A percentile compares a stretch with the other conserved stretches of the same genome.
Evolutionary conservation across 2,888 invertebrate species (phyloP).

Genomic region (Cordylochernes scorpioides): DNA sequence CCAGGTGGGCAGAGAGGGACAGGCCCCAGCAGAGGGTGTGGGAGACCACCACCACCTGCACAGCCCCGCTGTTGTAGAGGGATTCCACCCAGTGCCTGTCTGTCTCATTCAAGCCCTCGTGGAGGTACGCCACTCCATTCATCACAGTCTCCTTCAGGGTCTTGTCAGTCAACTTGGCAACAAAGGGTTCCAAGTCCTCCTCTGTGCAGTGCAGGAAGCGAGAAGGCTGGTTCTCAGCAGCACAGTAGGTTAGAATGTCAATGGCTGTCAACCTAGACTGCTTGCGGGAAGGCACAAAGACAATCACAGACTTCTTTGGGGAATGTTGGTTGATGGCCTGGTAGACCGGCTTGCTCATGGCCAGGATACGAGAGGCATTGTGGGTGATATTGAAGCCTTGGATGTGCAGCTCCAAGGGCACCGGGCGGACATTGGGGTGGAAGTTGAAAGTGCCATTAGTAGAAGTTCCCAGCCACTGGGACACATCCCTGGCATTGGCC

Average conservation of each 20-base stretch:
- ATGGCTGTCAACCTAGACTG: constrained; percentile 82
- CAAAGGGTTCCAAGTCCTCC: constrained; percentile 59
- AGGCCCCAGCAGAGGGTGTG: constrained; percentile 77
- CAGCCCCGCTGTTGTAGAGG: constrained; percentile 69
- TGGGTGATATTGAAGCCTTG: constrained; percentile 90
- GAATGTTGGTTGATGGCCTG: constrained; percentile 63
- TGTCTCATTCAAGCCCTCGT: constrained; percentile 59
- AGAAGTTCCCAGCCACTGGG: constrained; percentile 85
- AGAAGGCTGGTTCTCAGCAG: constrained; percentile 57
- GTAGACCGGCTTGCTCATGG: constrained; percentile 94
- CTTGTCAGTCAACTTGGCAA: constrained; percentile 62
- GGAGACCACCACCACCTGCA: constrained; percentile 72
- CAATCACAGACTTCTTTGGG: constrained; percentile 52
- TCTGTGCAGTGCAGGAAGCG: constrained; percentile 67
- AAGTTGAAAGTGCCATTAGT: constrained; percentile 89
- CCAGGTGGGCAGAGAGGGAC: constrained; percentile 68
- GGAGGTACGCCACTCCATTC: constrained; percentile 87
- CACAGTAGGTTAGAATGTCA: constrained; percentile 73
- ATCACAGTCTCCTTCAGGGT: constrained; percentile 68
- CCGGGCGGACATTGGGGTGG: constrained; percentile 83
- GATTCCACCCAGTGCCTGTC: constrained; percentile 78
- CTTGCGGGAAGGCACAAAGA: constrained; percentile 70
- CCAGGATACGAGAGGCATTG: constrained; percentile 75
- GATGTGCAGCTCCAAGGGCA: constrained; percentile 80
- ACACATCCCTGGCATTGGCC: constrained; percentile 77